phyloP scores from a whole-genome alignment of 1,140 invertebrate species.

The Heliconius hewitsoni region DNA sequence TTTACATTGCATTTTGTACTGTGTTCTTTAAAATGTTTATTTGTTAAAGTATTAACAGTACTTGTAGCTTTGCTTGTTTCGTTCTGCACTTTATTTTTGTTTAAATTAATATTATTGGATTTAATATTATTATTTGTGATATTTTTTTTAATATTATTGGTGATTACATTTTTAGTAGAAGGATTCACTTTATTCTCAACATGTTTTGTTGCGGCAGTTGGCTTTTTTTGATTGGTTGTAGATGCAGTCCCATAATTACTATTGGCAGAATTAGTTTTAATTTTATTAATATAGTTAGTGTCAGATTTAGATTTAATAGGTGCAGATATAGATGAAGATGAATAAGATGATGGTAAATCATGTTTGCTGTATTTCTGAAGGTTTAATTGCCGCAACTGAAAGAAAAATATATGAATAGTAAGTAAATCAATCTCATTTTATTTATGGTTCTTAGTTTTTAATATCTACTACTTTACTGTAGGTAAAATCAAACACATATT shows the following conservation, averaged over 20 bases:
- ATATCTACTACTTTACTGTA: too few relatives aligned
- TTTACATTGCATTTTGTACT: slow-evolving; percentile 15
- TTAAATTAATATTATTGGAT: slow-evolving; percentile 4
- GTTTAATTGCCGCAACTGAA: slow-evolving; percentile 68
- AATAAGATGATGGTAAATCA: slow-evolving; percentile 31
- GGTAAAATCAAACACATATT: too few relatives aligned
- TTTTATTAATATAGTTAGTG: background rate
- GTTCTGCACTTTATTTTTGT: slow-evolving; percentile 31
- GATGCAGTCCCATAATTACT: slow-evolving; percentile 40
- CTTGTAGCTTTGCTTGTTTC: slow-evolving; percentile 14
- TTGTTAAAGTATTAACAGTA: background rate
- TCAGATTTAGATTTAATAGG: slow-evolving; percentile 29
- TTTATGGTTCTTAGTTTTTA: too few relatives aligned
- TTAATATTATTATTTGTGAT: too few relatives aligned
- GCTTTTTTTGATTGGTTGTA: background rate
- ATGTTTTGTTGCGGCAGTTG: background rate
- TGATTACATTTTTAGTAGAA: background rate
- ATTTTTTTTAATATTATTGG: slow-evolving; percentile 19
- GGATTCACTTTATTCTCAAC: background rate
- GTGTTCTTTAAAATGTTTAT: slow-evolving; percentile 23
- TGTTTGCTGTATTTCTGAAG: slow-evolving; percentile 65
- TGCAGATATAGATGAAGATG: slow-evolving; percentile 13
- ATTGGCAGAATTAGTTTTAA: slow-evolving; percentile 34
- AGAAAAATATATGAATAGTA: slow-evolving; percentile 32
- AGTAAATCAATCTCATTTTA: background rate